Evolutionary conservation across 1,140 invertebrate genomes (phyloP).

Genomic region (Vollenhovia emeryi): DNA sequence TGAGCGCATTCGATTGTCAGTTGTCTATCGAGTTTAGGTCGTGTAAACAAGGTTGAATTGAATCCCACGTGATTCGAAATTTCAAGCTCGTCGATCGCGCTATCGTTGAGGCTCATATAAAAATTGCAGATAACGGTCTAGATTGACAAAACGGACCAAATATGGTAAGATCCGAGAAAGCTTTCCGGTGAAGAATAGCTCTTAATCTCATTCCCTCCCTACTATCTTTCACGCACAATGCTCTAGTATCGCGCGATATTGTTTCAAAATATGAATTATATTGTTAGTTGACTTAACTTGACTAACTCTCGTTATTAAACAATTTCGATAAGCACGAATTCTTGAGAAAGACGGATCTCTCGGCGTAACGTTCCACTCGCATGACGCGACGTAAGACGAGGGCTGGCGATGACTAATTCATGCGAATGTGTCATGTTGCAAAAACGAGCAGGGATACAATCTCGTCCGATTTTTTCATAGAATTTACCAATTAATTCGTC

Average conservation of each 20-base stretch:
- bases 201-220: neutral
- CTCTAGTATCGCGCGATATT: no score
- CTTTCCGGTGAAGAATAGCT: neutral
- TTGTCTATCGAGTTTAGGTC: slow-evolving; percentile 72
- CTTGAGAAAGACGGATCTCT: neutral
- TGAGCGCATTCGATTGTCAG: slow-evolving; percentile 55
- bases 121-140: neutral
- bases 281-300: no score
- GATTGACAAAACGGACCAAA: slow-evolving; percentile 14
- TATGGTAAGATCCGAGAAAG: slow-evolving; percentile 16
- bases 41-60: slow-evolving; percentile 73
- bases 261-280: slow-evolving; percentile 45
- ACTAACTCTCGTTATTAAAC: no score
- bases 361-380: slow-evolving; percentile 32
- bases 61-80: no score
- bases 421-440: slow-evolving; percentile 25
- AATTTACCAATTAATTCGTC: no score
- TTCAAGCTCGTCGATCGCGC: neutral
- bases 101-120: neutral
- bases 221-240: no score
- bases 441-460: slow-evolving; percentile 8
- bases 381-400: slow-evolving; percentile 3
- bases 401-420: slow-evolving; percentile 40
- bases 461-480: neutral
- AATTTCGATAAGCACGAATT: neutral